Evolutionary conservation across 2,797 vertebrate genomes (phyloP), one percentile per base, ranked within the genome.

Genomic region (Rachycentron canadum): DNA sequence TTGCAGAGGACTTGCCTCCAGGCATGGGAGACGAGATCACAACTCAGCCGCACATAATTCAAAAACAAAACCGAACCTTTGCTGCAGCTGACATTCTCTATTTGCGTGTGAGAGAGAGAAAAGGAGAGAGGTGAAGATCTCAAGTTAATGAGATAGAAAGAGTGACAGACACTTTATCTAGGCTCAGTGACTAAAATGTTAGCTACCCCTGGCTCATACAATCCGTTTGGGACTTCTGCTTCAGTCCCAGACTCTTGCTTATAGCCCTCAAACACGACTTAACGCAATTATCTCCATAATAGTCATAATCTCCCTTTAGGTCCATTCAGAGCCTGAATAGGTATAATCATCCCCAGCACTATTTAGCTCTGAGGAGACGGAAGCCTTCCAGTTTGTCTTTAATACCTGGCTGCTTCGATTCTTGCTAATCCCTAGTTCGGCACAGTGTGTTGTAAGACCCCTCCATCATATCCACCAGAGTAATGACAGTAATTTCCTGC

Each of bases 401-500:
- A 91, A 93, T 93, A 93, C 91, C 90, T 90, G 89, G 76, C 78
- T 67, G 85, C 83, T 90, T 87, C 49, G 17, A 84, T 81, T 91
- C 82, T 60, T 43, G 40, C 79, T 91, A 90, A 93, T 91, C 89
- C 81, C 60, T 74, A 38, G 78, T 82, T 84, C 78, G 72, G 70
- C 76, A 59, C 45, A 4, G 59, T 57, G 64, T 12, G 14, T 76
- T 59, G 59, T 78, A 56, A 83, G 78, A 74, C 76, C 82, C 71
- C 78, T 79, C 81, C 36, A 82, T 87, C 79, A 74, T 67, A 85
- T 75, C 82, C 88, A 78, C 81, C 78, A 60, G 85, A 78, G 82
- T 83, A 94, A 95, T 95, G 92, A 93, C 81, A 91, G 90, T 93
- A 43, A 95, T 94, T 95, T 94, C 79, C 79, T 76, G 84, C 86